Conservation (phyloP, 2,888 invertebrate species). For the Agonopterix arenella region DNA sequence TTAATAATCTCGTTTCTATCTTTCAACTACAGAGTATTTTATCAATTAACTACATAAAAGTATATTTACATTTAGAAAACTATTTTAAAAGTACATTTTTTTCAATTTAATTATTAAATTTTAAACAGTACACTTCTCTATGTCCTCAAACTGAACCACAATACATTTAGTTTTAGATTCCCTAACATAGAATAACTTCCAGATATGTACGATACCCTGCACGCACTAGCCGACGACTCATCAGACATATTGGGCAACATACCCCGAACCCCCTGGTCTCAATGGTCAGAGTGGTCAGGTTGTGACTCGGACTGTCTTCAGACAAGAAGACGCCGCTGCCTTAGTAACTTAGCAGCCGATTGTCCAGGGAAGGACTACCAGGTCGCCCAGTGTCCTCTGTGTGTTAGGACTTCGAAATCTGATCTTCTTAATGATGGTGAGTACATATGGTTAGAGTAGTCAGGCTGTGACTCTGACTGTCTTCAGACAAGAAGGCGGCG, state of each 20-base stretch:
- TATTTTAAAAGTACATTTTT: too few species aligned
- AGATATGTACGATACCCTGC: constrained; percentile 59
- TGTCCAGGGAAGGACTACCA: constrained; percentile 64
- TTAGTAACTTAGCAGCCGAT: constrained; percentile 36
- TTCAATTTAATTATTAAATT: too few species aligned
- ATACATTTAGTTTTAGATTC: too few species aligned
- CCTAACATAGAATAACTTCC: constrained; percentile 16
- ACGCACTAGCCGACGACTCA: constrained; percentile 64
- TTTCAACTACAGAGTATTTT: too few species aligned
- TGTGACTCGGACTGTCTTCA: constrained; percentile 94
- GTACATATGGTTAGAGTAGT: constrained; percentile 91
- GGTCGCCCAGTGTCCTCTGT: constrained; percentile 54
- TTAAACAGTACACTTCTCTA: too few species aligned
- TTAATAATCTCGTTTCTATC: too few species aligned
- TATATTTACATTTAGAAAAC: too few species aligned
- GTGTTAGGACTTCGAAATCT: constrained; percentile 63
- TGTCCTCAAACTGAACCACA: too few species aligned
- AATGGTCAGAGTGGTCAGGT: constrained; percentile 94
- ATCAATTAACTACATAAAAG: too few species aligned
- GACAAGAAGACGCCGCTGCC: constrained; percentile 88
- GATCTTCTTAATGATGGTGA: constrained; percentile 51
- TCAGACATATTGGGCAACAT: constrained; percentile 36
- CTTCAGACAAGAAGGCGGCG: constrained; percentile 87
- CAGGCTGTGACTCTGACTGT: constrained; percentile 92
- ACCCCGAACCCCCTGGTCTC: neutral